Evolutionary conservation across 2,797 vertebrate genomes (phyloP), one percentile per base, ranked within the genome.

Genomic region (Acanthiza pusilla): DNA sequence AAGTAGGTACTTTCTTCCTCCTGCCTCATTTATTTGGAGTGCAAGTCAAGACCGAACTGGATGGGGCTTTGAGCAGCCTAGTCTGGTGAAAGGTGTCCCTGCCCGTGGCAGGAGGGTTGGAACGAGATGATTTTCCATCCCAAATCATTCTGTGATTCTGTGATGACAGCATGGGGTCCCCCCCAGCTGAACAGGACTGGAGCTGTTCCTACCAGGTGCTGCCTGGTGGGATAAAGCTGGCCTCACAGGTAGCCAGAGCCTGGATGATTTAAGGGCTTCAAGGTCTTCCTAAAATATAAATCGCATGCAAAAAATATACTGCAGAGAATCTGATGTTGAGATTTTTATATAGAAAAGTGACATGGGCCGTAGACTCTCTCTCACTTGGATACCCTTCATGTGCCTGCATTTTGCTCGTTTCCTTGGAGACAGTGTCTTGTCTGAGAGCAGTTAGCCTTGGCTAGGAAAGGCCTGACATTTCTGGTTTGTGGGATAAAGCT

Each of bases 361-460:
- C 93, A 91, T 6, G 67, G 92, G 57, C 88, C 80, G 5, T 65
- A 88, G 91, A 79, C n/a, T 84, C 68, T 62, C 88, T 89, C 91
- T 95, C 93, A 79, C 91, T 96, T 91, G 88, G 91, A 93, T 95
- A 94, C 88, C 94, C 89, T 94, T 93, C 80, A 9, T 95, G 85
- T 79, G 88, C 67, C 43, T 88, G 85, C 88, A 63, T 84, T 96
- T 81, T 90, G 80, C 77, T 94, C 0, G 85, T 97, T 94, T 97
- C 96, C 96, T 96, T 96, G 96, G 96, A 96, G 94, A 96, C 94
- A 61, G 95, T 73, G 89, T 57, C 95, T 94, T 86, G 87, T 82
- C 87, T 91, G 89, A 68, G 85, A 94, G 91, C 96, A 94, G 88
- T 72, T 94, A 89, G 88, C 93, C 92, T 95, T 95, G 95, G 87